These are phyloP conservation scores for Diachasma alloeum DNA, from an alignment of 1,140 invertebrate genomes.

Conservation along the genomic window DNA sequence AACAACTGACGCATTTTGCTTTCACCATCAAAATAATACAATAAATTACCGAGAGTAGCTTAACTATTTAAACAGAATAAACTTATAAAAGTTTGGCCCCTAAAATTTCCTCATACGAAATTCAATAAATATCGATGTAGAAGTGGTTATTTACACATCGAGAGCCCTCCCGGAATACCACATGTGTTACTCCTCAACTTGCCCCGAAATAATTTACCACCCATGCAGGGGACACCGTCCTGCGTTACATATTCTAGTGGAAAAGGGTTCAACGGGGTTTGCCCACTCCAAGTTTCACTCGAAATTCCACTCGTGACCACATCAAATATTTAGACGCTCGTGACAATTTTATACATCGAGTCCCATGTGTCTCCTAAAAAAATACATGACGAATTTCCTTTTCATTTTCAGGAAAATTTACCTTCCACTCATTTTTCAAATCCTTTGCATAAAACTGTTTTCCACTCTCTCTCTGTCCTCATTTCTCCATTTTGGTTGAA, in stretches of 20 bases:
- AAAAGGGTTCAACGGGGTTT: slow-evolving; percentile 6
- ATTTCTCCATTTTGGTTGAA: neutral
- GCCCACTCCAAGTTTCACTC: slow-evolving; percentile 39
- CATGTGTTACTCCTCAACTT: slow-evolving; percentile 50
- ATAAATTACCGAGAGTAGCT: too few species aligned
- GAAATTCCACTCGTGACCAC: slow-evolving; percentile 24
- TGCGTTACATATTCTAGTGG: neutral
- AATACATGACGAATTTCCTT: too few species aligned
- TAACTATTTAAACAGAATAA: too few species aligned
- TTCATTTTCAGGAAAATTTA: too few species aligned
- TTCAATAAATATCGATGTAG: neutral
- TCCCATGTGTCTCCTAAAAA: neutral
- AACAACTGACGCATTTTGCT: too few species aligned
- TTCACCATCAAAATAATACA: too few species aligned
- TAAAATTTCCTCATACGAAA: neutral
- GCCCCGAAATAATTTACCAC: slow-evolving; percentile 61
- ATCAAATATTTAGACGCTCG: slow-evolving; percentile 42
- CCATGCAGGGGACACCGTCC: slow-evolving; percentile 34
- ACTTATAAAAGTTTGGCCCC: neutral
- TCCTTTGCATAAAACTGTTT: too few species aligned
- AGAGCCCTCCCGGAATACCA: neutral
- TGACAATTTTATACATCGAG: slow-evolving; percentile 23
- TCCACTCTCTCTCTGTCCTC: neutral
- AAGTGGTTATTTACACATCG: neutral
- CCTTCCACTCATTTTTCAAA: neutral